Evolutionary conservation across 2,888 invertebrate species (phyloP), one percentile per base, ranked within the genome.

Genomic region (Phania funesta): DNA sequence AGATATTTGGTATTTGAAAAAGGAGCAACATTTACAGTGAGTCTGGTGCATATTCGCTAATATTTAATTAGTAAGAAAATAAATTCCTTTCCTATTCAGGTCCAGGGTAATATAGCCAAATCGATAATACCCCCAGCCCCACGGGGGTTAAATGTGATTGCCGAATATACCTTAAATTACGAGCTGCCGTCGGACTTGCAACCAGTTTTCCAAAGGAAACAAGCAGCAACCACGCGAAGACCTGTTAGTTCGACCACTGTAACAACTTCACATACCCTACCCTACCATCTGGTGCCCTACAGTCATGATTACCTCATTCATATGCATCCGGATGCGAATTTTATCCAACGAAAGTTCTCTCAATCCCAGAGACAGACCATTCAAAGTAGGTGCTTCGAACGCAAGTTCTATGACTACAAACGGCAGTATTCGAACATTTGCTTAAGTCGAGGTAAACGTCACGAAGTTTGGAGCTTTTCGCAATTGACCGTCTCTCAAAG

Each of bases 1-100:
- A 86, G 90, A 20, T 89, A 87, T 85, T 86, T 91, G 29, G 74
- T 87, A n/a, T 90, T 88, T 62, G 88, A 88, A 18, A 85, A 88
- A 76, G 90, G 90, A 41, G 71, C 87, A 1, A 46, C 86, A 0
- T 2, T 89, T 0, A 84, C 86, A 32, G 90, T 90, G 65, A 86
- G 85, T 84, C 11, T 22, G n/a, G 38, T 46, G 4, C 11, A 20
- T 50, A 41, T 22, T 56, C 3, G 5, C 8, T 24, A 38, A 4
- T n/a, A 16, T 44, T 44, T 16, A 16, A 18, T 16, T 18, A 7
- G n/a, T n/a, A n/a, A n/a, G 1, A 16, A 7, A 0, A 16, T 44
- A 18, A 44, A 44, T 16, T 16, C 2, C 6, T 44, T 18, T 52
- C 5, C 9, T 4, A 13, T n/a, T 8, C 35, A 88, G 88, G 0